phyloP scores from a whole-genome alignment of 2,113 vertebrate species.

The Gila orcuttii region DNA sequence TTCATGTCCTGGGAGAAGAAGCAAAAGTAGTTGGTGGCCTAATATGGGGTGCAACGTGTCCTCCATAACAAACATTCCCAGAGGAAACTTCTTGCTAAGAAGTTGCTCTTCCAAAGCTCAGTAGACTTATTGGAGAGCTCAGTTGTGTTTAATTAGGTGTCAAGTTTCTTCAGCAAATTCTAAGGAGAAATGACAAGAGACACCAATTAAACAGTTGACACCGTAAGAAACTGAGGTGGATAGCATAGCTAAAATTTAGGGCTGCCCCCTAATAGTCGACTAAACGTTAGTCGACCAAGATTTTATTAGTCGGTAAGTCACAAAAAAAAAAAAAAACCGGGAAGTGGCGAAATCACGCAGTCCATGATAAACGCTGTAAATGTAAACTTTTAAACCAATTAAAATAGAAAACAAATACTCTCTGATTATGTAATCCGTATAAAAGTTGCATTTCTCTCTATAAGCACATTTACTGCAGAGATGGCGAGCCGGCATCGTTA shows the following conservation, averaged over 20 bases:
- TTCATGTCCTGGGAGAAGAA: neutral
- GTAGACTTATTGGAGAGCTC: neutral
- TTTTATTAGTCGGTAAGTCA: no score
- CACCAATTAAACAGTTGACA: neutral
- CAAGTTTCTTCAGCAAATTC: neutral
- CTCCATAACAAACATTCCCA: neutral
- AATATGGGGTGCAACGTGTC: neutral
- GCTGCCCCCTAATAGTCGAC: no score
- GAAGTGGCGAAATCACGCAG: no score
- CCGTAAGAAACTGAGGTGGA: neutral
- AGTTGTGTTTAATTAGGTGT: neutral
- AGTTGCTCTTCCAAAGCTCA: neutral
- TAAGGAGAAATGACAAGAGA: neutral
- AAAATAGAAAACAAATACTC: no score
- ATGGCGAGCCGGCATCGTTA: no score
- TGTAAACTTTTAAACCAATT: no score
- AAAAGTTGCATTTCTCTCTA: no score
- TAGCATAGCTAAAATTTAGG: neutral
- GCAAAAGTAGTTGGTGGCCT: neutral
- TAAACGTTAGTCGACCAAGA: no score
- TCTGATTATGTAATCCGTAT: no score
- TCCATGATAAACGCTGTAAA: no score
- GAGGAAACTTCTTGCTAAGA: neutral
- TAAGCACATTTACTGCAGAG: no score
- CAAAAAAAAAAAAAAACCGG: no score